Conservation (phyloP, 2,113 vertebrate species). For the Tragelaphus scriptus region DNA sequence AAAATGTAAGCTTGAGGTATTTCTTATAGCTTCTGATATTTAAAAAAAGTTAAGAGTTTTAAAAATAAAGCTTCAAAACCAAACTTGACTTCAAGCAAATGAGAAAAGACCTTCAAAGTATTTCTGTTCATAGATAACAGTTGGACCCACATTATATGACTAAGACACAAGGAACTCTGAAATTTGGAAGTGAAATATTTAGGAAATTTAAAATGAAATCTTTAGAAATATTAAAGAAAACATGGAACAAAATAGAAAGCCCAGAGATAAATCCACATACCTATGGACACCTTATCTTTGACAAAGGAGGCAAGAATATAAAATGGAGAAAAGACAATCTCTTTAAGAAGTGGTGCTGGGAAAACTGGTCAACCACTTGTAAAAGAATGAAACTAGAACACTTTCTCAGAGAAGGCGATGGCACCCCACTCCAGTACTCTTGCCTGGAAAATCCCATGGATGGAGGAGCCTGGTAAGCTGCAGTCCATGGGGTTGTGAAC, state of each 20-base stretch:
- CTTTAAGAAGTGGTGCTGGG: no score
- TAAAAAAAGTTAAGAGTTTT: not conserved
- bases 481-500: no score
- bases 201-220: conserved; percentile 33
- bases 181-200: conserved; percentile 35
- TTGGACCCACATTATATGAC: not conserved
- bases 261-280: no score
- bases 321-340: no score
- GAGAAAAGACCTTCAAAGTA: not conserved
- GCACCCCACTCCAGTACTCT: no score
- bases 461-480: no score
- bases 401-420: no score
- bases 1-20: not conserved
- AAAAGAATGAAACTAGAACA: no score
- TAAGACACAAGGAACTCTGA: not conserved
- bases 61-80: conserved; percentile 29
- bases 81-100: conserved; percentile 3
- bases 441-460: no score
- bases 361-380: no score
- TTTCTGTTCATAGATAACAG: conserved; percentile 1
- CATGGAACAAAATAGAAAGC: not conserved
- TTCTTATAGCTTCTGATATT: not conserved
- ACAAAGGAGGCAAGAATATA: no score
- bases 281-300: no score
- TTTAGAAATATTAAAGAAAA: conserved; percentile 17